Evolutionary conservation across 1,140 invertebrate genomes (phyloP).

Genomic region (Hetaerina americana): DNA sequence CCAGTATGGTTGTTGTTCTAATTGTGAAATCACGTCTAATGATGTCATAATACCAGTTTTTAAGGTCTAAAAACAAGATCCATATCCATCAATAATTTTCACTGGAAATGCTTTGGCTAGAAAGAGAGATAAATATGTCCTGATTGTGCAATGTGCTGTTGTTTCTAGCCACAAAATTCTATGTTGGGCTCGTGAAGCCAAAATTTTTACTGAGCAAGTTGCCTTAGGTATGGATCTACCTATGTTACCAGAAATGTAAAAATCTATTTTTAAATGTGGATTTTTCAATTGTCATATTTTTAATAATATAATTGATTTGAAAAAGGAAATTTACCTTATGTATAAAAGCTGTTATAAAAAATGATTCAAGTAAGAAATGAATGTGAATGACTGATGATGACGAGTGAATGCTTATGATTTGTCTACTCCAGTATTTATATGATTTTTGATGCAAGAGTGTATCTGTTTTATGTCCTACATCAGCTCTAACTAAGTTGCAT

Average conservation of each 20-base stretch:
- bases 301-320: not conserved
- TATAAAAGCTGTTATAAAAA: too few species aligned
- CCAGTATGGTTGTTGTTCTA: not conserved
- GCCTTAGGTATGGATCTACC: not conserved
- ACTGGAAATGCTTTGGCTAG: too few species aligned
- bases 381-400: not conserved
- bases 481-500: too few species aligned
- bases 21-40: too few species aligned
- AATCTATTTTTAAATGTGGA: not conserved
- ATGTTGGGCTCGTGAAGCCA: not conserved
- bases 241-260: not conserved
- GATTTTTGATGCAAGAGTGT: not conserved
- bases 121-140: not conserved
- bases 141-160: not conserved
- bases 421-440: not conserved
- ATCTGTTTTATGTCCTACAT: too few species aligned
- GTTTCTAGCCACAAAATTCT: not conserved
- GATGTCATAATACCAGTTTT: too few species aligned
- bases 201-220: not conserved
- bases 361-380: too few species aligned
- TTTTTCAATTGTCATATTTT: not conserved
- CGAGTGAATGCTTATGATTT: not conserved
- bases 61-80: too few species aligned
- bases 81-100: too few species aligned
- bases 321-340: not conserved